Base-by-base conservation (phyloP, 2,113 vertebrate species). In the Alouatta palliata region DNA sequence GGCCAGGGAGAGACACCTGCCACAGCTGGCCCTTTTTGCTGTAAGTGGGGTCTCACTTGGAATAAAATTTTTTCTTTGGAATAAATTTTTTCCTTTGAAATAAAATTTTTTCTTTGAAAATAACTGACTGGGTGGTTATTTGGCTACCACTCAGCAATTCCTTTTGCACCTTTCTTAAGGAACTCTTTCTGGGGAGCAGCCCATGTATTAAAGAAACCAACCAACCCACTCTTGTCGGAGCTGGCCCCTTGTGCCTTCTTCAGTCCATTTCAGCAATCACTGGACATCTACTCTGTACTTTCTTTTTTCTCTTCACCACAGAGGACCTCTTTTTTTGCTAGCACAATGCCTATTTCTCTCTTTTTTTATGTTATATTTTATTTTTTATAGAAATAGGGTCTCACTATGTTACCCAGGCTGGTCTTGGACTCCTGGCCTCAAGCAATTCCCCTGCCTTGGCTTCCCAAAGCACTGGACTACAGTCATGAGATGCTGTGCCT, bases 51-150 rank as follows among this genome's bases (percentile, higher is more conserved):
- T 68, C 77, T 89, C 47, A n/a, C 61, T 54, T 90, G 89, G 93
- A 97, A 94, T 97, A 95, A 82, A 97, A 97, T 97, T 97, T 96
- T 98, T 97, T 97, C 96, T 96, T 54, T 61, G 49, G 16, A 52
- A 52, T 52, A 52, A 17, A 17, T 52, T 52, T 52, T 52, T 52
- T 52, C 4, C 96, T 98, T 54, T 90, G 89, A 92, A 97, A 94
- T 97, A 94, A 82, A 96, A 97, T 97, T 97, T 96, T 98, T 97
- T 97, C 96, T 95, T 52, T 64, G 27, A 32, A 90, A 80, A 7
- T 79, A 95, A 89, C 96, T 96, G 97, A 80, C 94, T 95, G 76
- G 8, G 9, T 75, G 25, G 25, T 25, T 87, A 76, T 58, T 12
- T 16, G 16, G 32, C 80, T 83, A 40, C n/a, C 40, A 21, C 27